These are phyloP conservation scores for Seriola aureovittata DNA, from an alignment of 2,113 vertebrate species.

Conservation along the genomic window DNA sequence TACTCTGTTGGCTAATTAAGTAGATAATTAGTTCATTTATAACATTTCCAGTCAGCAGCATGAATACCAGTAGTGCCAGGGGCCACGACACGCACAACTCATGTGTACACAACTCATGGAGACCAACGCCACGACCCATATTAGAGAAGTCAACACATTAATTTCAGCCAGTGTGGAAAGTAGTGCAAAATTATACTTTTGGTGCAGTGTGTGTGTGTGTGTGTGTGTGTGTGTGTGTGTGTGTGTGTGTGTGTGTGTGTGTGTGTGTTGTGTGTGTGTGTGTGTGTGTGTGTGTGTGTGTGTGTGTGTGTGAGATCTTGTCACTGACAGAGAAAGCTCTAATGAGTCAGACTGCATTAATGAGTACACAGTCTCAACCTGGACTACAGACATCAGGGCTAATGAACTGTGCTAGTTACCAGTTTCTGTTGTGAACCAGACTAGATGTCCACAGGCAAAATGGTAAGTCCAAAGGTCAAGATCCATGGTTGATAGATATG, in stretches of 20 bases:
- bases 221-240: too few species aligned
- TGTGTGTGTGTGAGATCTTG: not conserved
- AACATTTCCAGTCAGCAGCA: conserved; percentile 47
- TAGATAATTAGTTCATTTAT: conserved; percentile 64
- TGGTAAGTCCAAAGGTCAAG: conserved; percentile 54
- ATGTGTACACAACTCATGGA: not conserved
- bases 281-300: too few species aligned
- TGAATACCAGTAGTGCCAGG: conserved; percentile 38
- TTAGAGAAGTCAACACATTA: conserved; percentile 31
- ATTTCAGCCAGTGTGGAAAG: conserved; percentile 16
- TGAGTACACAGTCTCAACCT: conserved; percentile 1
- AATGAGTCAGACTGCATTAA: conserved; percentile 21
- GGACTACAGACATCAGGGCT: conserved; percentile 20
- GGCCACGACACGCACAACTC: conserved; percentile 20
- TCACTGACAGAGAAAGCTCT: not conserved
- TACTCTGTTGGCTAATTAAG: conserved; percentile 54
- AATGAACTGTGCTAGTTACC: conserved; percentile 7
- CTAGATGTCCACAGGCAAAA: conserved; percentile 28
- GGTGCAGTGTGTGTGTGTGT: conserved; percentile 16
- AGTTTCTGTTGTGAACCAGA: conserved; percentile 21
- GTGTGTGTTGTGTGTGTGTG: too few species aligned
- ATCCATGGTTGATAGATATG: conserved; percentile 44
- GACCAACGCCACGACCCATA: not conserved
- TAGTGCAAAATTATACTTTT: conserved; percentile 11
- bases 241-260: too few species aligned